Base-by-base conservation (phyloP, 1,140 invertebrate species). In the Zaprionus capensis region DNA sequence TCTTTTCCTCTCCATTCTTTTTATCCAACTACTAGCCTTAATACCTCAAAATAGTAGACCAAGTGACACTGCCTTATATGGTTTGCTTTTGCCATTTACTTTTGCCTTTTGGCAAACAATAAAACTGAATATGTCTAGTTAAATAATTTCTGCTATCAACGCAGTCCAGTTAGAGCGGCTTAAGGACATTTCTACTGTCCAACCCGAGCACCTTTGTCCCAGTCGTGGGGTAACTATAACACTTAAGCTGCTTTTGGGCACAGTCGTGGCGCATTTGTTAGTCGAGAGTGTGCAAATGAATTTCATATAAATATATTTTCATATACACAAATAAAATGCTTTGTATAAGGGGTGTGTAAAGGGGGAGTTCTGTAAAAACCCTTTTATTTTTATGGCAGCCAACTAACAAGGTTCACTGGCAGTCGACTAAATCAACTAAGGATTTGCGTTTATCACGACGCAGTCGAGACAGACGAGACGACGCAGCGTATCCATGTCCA, bases 171-270 rank as follows among this genome's bases (percentile, higher is more conserved):
- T 72, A 66, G 58, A 2, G 34, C 61, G 61, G 73, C 68, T 71
- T 71, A 76, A 59, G 65, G 41, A 49, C 77, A 63, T 49, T 24
- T 49, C 41, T 2, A 15, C 14, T 41, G 46, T 65, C 5, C 41
- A 53, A 12, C 51, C 44, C 36, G 7, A 64, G 41, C 69, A 83
- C 82, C 81, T 81, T 84, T 78, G 83, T 82, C 9, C 76, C 15
- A 36, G 31, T 51, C 36, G 26, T 38, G 61, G 74, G 83, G 84
- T 88, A 88, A 87, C 84, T 87, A 88, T 88, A 88, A 81, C 74
- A 90, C 80, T 87, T 87, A 87, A 87, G 85, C 84, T 57, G 84
- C 78, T 87, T 87, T 87, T 59, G 62, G 28, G 11, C 87, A 88
- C n/a, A 88, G 73, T 87, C 83, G 80, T 74, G 71, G 41, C 78